phyloP scores from a whole-genome alignment of 2,797 vertebrate species.

The Gallinago nigripennis region DNA sequence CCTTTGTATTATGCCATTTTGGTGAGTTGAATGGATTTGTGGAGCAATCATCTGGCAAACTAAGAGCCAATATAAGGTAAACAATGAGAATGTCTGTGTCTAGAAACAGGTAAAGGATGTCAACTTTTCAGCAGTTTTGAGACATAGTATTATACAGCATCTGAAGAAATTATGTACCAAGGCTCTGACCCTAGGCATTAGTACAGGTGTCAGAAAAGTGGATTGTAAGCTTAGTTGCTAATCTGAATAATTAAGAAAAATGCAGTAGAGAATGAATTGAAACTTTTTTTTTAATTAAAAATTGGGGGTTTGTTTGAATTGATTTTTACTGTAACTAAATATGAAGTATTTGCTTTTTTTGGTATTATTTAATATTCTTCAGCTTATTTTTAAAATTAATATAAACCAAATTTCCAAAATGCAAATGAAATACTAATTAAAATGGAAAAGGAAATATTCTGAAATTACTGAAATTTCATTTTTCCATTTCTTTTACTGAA shows the following conservation, averaged over 20 bases:
- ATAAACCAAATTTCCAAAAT: background rate
- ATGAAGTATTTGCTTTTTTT: background rate
- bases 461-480: background rate
- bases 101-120: background rate
- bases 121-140: background rate
- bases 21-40: background rate
- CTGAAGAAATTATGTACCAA: background rate
- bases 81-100: background rate
- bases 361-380: background rate
- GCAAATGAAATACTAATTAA: background rate
- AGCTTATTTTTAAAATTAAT: background rate
- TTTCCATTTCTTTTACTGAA: background rate
- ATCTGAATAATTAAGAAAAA: background rate
- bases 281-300: background rate
- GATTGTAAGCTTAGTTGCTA: background rate
- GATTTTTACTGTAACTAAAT: background rate
- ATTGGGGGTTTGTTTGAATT: rapidly evolving
- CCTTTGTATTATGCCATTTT: background rate
- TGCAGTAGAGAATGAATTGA: rapidly evolving
- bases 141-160: background rate
- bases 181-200: background rate
- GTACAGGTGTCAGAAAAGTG: background rate
- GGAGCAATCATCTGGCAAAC: background rate
- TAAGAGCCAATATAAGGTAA: background rate
- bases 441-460: background rate